Evolutionary conservation across 2,888 invertebrate genomes (phyloP).

Genomic region (Seira sanloemensis): DNA sequence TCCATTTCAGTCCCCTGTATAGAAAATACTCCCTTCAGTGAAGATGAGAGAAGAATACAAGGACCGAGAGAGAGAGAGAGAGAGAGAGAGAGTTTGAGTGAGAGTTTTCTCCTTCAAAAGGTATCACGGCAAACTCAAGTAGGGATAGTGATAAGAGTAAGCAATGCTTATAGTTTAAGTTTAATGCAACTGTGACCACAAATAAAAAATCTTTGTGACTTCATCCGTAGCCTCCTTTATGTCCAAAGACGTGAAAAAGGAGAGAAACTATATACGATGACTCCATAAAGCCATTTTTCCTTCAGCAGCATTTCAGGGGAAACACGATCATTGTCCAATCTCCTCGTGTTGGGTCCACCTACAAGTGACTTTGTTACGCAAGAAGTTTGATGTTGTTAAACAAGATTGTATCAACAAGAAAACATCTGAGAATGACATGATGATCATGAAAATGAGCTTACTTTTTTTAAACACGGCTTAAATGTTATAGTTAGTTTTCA

Average conservation of each 20-base stretch:
- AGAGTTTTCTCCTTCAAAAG: not conserved
- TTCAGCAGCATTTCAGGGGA: not conserved
- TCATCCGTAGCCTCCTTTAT: not conserved
- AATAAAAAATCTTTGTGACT: not conserved
- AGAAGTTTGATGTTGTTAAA: not conserved
- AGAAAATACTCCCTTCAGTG: not conserved
- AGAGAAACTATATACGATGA: not conserved
- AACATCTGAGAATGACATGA: not conserved
- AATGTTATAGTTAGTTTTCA: too few species aligned
- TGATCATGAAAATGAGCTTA: conserved; percentile 29
- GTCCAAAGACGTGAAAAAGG: not conserved
- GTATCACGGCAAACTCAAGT: not conserved
- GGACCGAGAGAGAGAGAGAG: not conserved
- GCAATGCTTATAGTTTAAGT: not conserved
- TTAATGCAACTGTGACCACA: conserved; percentile 59
- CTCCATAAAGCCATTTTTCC: not conserved
- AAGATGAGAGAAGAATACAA: not conserved
- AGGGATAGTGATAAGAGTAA: not conserved
- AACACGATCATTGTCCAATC: conserved; percentile 50
- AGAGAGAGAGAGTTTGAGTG: not conserved
- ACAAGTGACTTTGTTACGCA: not conserved
- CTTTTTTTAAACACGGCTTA: too few species aligned
- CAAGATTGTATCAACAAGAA: not conserved
- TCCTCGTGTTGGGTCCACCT: conserved; percentile 8
- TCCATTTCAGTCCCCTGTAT: conserved; percentile 28